Base-by-base conservation (phyloP, 1,140 invertebrate genomes). In the Penaeus chinensis region DNA sequence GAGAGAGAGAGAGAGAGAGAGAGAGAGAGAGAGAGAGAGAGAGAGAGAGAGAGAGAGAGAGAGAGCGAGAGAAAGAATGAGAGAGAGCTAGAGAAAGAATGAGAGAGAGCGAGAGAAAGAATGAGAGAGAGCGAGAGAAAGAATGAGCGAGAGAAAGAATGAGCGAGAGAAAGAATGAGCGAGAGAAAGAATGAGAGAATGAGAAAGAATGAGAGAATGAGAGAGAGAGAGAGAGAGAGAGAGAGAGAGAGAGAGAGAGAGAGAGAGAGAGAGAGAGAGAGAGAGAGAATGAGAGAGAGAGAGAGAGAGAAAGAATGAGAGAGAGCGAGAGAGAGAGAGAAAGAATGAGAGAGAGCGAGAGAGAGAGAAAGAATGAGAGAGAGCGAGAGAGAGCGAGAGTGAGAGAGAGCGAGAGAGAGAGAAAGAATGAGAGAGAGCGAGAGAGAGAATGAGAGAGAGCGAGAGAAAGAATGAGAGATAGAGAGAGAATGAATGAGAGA, bases 1-100 rank as follows among this genome's bases (percentile, higher is more conserved):
- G 66, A 71, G 66, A 71, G 66, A 71, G 66, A 71, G 66, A 71
- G 66, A 71, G 66, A 71, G 66, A 71, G 66, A 71, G 66, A 71
- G 66, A 71, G 66, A 71, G 66, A 32, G 66, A 71, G 66, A 71
- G 66, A 71, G 66, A 32, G 32, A 32, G 32, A 32, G 32, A 32
- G 66, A 71, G 66, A 32, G 66, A 71, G 66, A 71, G 66, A 71
- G 5, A 71, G 32, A 7, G 66, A 71, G 66, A 71, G 66, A 71
- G 66, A 71, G 66, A 71, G 66, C 2, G 66, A 71, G 66, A 71
- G 66, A 71, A n/a, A n/a, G n/a, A n/a, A n/a, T n/a, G n/a, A n/a
- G n/a, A n/a, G n/a, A n/a, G n/a, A n/a, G n/a, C n/a, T n/a, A n/a
- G n/a, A n/a, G n/a, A n/a, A n/a, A n/a, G n/a, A n/a, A n/a, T n/a